These are phyloP conservation scores for Sarcophaga peregrina DNA, from an alignment of 1,140 invertebrate genomes.

Conservation along the genomic window DNA sequence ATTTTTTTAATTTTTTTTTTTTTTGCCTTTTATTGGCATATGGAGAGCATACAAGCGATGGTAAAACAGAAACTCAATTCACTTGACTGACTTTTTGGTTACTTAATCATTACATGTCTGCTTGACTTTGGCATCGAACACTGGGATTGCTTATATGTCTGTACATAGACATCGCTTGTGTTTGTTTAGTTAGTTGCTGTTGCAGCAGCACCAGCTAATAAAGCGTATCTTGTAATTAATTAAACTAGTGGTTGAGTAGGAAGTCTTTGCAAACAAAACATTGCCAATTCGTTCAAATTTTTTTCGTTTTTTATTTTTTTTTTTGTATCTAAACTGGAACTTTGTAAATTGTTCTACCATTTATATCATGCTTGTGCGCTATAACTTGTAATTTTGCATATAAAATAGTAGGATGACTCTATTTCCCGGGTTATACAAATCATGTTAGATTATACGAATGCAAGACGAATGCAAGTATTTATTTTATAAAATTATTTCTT, in stretches of 20 bases:
- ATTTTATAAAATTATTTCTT: too few species aligned
- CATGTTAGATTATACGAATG: too few species aligned
- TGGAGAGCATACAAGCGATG: background rate
- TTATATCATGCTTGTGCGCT: background rate
- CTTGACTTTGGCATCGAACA: background rate
- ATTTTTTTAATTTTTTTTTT: slow-evolving; percentile 54
- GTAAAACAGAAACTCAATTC: background rate
- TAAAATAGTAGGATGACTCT: too few species aligned
- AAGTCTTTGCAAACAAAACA: slow-evolving; percentile 11
- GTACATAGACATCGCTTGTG: background rate
- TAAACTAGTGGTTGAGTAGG: background rate
- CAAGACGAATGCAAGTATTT: too few species aligned
- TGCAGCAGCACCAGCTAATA: background rate
- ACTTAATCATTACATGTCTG: slow-evolving; percentile 24
- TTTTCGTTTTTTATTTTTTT: too few species aligned
- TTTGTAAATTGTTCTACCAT: slow-evolving; percentile 4
- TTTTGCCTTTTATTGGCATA: slow-evolving; percentile 50
- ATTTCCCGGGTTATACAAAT: too few species aligned
- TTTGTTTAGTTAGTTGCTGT: background rate
- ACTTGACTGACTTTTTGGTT: slow-evolving; percentile 24
- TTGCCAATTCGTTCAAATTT: background rate
- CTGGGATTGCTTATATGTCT: background rate
- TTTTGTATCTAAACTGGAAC: background rate
- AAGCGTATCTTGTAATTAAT: slow-evolving; percentile 22
- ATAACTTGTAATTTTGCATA: background rate